phyloP scores from a whole-genome alignment of 2,797 vertebrate genomes.

The Cuculus canorus region DNA sequence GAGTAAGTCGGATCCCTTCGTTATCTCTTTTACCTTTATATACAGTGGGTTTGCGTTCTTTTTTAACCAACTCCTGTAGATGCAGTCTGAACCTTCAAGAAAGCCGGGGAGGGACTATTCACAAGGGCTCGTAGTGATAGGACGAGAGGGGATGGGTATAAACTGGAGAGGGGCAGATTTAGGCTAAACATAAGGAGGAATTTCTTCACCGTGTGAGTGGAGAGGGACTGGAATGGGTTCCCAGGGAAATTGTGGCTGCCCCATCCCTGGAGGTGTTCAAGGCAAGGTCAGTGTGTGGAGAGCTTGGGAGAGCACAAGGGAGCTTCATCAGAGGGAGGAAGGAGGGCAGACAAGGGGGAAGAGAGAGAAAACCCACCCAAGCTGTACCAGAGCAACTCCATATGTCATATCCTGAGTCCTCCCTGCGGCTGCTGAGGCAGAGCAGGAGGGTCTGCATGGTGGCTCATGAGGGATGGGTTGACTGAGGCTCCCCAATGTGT shows the following conservation, averaged over 20 bases:
- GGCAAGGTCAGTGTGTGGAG: too few species aligned
- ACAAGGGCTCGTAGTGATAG: too few species aligned
- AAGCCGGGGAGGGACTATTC: too few species aligned
- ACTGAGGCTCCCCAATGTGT: accelerated
- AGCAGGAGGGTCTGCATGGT: background rate
- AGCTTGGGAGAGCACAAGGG: background rate
- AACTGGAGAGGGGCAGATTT: too few species aligned
- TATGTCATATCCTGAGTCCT: background rate
- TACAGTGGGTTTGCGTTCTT: background rate
- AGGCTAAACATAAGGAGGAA: too few species aligned
- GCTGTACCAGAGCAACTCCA: background rate
- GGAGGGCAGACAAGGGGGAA: background rate
- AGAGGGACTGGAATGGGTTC: too few species aligned
- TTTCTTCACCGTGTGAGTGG: too few species aligned
- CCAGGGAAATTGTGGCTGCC: too few species aligned
- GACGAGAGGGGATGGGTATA: too few species aligned
- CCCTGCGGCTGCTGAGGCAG: background rate
- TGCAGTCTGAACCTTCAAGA: background rate
- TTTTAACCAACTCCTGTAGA: background rate
- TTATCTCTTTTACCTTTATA: too few species aligned
- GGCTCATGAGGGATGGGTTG: background rate
- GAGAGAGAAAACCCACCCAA: background rate
- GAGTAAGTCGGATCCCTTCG: background rate
- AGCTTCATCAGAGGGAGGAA: too few species aligned
- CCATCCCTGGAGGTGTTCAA: too few species aligned